Evolutionary conservation across 2,888 invertebrate species (phyloP), one percentile per base, ranked within the genome.

Genomic region (Lasioglossum zephyrum): DNA sequence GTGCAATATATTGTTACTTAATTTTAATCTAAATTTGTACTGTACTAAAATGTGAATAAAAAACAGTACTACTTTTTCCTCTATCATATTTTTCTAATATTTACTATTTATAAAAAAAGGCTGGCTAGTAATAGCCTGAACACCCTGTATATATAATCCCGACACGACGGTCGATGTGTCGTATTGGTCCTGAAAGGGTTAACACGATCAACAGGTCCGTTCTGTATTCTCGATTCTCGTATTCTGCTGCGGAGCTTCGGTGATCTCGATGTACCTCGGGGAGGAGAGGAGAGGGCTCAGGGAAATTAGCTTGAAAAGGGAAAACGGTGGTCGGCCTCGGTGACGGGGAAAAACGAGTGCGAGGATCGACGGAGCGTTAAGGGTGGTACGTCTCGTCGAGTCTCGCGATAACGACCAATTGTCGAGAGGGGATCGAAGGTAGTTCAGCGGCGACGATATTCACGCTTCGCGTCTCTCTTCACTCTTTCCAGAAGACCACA

Each of bases 321-420:
- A 60, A 26, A 60, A 26, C 26, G 5, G 13, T 26, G n/a, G 57
- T 26, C 31, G 60, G 4, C 11, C 60, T 69, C 69, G 69, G 22
- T 9, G 69, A 11, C 69, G 39, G 39, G 22, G 69, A 39, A 36
- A 73, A 73, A 73, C 73, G 73, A 76, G 41, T 41, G 26, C 63
- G 53, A 31, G 76, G 36, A 36, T 57, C 53, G 26, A 3, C 13
- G 78, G 26, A 57, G 69, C 70, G 78, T 60, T 47, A 44, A 57
- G 57, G 41, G 73, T 73, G 41, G 73, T 73, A 63, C 49, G 39
- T 39, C 63, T 26, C 49, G 39, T 39, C 63, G 60, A 36, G 79
- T 8, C 77, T n/a, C 60, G 60, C 78, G 78, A 78, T 78, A 69
- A 82, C 63, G 73, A 57, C 63, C 78, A 78, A 74, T 66, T 66